Evolutionary conservation across 2,113 vertebrate genomes (phyloP), one percentile per base, ranked within the genome.

Genomic region (Parotia lawesii): DNA sequence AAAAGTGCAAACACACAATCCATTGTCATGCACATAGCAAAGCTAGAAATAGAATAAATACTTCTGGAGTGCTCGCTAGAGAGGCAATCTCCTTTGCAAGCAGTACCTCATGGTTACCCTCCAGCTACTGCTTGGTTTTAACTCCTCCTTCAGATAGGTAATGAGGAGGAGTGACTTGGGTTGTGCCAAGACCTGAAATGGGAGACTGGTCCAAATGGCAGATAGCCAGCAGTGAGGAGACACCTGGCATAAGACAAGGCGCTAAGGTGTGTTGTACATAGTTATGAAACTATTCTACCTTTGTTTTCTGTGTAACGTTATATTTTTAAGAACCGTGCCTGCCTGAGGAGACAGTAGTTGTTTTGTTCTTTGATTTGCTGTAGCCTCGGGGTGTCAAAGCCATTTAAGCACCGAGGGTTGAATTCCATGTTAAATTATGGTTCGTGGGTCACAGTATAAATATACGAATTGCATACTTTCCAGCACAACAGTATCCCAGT

Each of bases 391-490:
- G 91, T 94, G 91, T 96, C 94, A 84, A 91, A 97, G 78, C 91
- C 85, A 84, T 87, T 95, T 93, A 93, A 89, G 87, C 3, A 3
- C 67, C 90, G 72, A 80, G 87, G 72, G 75, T 89, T 91, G 90
- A 95, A 97, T 96, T 96, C 90, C 95, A 93, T 56, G 51, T 95
- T 97, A 95, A 96, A 94, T 94, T 97, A 97, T 94, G 77, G 84
- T 95, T 96, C 21, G 22, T 73, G 73, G 94, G 92, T 91, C 93
- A 88, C 82, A 80, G 85, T 95, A 95, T 95, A 95, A 93, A 95
- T 96, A 94, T 79, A 95, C 25, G 5, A 89, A 89, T 85, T 90
- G 72, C 92, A 94, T 95, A 83, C 65, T 94, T 95, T 93, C 85
- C 79, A 96, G 72, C 75, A 86, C 79, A 91, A 87, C 66, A 89